Percentiles rank a stretch among this genome's conserved stretches.
Conservation (phyloP, 2,888 invertebrate genomes). For the Sericinus montela region DNA sequence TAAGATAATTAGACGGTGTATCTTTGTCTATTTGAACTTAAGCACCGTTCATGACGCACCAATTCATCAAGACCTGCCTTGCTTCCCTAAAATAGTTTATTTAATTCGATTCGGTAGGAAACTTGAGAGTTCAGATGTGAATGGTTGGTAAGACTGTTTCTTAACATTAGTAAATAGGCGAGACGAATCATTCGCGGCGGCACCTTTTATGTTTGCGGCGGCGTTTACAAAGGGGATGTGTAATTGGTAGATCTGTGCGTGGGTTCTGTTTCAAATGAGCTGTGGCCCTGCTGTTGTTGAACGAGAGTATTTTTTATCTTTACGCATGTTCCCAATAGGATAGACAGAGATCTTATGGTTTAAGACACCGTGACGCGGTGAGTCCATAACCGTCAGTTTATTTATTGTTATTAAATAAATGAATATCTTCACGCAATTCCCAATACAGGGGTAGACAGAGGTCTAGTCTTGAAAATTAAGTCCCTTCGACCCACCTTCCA, state of each 20-base stretch:
- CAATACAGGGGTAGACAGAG: too few relatives aligned
- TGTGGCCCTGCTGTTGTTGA: conserved; percentile 29
- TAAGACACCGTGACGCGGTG: too few relatives aligned
- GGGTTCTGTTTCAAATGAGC: conserved; percentile 32
- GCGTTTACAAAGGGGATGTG: conserved; percentile 47
- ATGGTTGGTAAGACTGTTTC: conserved; percentile 38
- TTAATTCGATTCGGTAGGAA: background rate
- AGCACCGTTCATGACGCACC: conserved; percentile 26
- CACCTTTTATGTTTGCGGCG: conserved; percentile 57
- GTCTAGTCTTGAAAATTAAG: too few relatives aligned
- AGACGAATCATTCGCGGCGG: conserved; percentile 74
- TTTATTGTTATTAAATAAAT: too few relatives aligned
- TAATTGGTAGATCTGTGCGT: conserved; percentile 49
- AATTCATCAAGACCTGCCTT: conserved; percentile 19
- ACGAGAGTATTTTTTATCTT: too few relatives aligned
- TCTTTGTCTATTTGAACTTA: conserved; percentile 69
- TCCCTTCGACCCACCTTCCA: too few relatives aligned
- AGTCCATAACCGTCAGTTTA: too few relatives aligned
- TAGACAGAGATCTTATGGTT: too few relatives aligned
- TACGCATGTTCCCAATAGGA: too few relatives aligned
- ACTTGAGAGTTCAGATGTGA: conserved; percentile 29
- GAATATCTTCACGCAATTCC: too few relatives aligned
- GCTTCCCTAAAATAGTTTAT: background rate
- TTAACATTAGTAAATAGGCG: conserved; percentile 62
- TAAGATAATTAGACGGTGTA: conserved; percentile 62